Evolutionary conservation across 2,113 vertebrate genomes (phyloP).

Genomic region (Marmota flaviventris): DNA sequence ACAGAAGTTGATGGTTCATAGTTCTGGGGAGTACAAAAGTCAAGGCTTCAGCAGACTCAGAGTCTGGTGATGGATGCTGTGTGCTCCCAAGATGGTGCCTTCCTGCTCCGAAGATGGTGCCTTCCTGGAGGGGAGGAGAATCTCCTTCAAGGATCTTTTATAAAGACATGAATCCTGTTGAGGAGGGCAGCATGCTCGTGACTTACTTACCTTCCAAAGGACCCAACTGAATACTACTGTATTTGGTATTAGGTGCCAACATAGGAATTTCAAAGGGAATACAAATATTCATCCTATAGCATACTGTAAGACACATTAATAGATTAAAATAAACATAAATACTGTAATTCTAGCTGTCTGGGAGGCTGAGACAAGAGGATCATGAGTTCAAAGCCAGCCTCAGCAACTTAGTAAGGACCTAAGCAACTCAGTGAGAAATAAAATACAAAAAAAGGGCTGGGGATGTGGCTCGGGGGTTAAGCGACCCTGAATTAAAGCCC

Average conservation of each 20-base stretch:
- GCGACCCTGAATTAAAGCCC: no score
- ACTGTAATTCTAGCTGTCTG: no score
- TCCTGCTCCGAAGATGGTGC: not conserved
- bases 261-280: not conserved
- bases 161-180: not conserved
- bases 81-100: no score
- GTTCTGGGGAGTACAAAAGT: not conserved
- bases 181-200: not conserved
- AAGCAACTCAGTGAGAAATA: no score
- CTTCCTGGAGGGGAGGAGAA: not conserved
- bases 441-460: no score
- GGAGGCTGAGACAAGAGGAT: no score
- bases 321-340: not conserved
- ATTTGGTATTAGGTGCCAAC: not conserved
- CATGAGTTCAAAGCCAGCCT: no score
- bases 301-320: not conserved
- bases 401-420: no score
- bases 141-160: not conserved
- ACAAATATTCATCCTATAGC: not conserved
- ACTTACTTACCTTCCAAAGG: not conserved
- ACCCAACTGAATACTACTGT: not conserved
- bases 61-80: not conserved
- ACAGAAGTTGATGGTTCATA: not conserved
- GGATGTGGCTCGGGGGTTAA: no score
- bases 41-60: not conserved